Percentiles rank a stretch among this genome's conserved stretches.
Conservation (phyloP, 2,797 vertebrate genomes). For the Lophius americanus region DNA sequence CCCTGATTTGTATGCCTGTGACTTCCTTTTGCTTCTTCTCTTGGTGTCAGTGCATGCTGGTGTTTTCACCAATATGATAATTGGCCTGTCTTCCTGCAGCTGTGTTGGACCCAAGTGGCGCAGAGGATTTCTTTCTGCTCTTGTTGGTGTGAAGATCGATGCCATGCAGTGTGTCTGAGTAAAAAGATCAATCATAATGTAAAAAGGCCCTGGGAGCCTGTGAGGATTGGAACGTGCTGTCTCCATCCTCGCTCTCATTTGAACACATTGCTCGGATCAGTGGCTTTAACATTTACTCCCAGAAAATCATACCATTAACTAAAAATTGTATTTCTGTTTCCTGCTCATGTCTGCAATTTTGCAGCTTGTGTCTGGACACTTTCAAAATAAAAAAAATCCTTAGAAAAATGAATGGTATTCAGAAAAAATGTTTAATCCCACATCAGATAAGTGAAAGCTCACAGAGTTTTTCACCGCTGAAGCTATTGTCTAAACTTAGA, state of each 20-base stretch:
- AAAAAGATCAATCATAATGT: constrained; percentile 76
- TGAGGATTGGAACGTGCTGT: constrained; percentile 48
- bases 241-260: constrained; percentile 41
- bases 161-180: constrained; percentile 44
- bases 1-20: constrained; percentile 23
- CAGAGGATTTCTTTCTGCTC: constrained; percentile 38
- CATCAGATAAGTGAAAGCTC: constrained; percentile 28
- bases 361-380: constrained; percentile 17
- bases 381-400: constrained; percentile 26
- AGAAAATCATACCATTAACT: constrained; percentile 38
- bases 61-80: constrained; percentile 7
- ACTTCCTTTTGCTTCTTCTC: constrained; percentile 1
- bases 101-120: constrained; percentile 18
- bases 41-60: not conserved
- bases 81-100: constrained; percentile 15
- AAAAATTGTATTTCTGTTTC: constrained; percentile 43
- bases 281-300: constrained; percentile 64
- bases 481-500: constrained; percentile 51
- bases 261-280: constrained; percentile 58
- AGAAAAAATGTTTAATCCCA: constrained; percentile 26
- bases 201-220: constrained; percentile 71
- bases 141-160: constrained; percentile 69
- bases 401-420: constrained; percentile 24
- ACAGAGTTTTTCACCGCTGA: constrained; percentile 17
- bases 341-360: constrained; percentile 33